Evolutionary conservation across 1,140 invertebrate genomes (phyloP).

Genomic region (Drosophila eugracilis): DNA sequence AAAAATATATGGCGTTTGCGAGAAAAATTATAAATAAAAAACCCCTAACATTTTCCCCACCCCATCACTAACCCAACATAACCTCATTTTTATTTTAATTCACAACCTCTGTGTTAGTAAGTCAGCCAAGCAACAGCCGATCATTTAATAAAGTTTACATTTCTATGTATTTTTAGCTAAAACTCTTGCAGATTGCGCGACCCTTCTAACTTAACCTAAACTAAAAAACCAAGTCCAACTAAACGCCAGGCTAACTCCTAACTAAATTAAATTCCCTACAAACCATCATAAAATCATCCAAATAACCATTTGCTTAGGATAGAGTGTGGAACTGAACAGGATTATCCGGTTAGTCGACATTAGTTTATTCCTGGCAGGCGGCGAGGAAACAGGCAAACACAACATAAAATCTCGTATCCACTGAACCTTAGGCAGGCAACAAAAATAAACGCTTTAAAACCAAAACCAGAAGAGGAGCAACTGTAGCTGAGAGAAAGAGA

Average conservation of each 20-base stretch:
- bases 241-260: slow-evolving; percentile 16
- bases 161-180: slow-evolving; percentile 82
- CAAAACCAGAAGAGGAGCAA: slow-evolving; percentile 1
- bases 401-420: slow-evolving; percentile 22
- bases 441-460: not conserved
- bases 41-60: slow-evolving; percentile 2
- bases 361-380: slow-evolving; percentile 23
- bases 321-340: slow-evolving; percentile 6
- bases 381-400: slow-evolving; percentile 22
- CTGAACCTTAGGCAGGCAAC: slow-evolving; percentile 6
- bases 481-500: slow-evolving; percentile 3
- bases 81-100: not conserved
- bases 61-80: slow-evolving; percentile 5
- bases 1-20: slow-evolving; percentile 18
- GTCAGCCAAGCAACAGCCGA: slow-evolving; percentile 15
- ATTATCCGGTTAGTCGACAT: slow-evolving; percentile 1
- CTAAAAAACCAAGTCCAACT: slow-evolving; percentile 12
- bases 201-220: slow-evolving; percentile 64
- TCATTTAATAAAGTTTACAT: slow-evolving; percentile 66
- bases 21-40: slow-evolving; percentile 1
- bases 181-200: slow-evolving; percentile 74
- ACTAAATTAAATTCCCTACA: slow-evolving; percentile 2
- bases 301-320: slow-evolving; percentile 26
- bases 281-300: slow-evolving; percentile 2
- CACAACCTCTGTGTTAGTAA: slow-evolving; percentile 22